Evolutionary conservation across 2,113 vertebrate genomes (phyloP).

Genomic region (Thunnus thynnus): DNA sequence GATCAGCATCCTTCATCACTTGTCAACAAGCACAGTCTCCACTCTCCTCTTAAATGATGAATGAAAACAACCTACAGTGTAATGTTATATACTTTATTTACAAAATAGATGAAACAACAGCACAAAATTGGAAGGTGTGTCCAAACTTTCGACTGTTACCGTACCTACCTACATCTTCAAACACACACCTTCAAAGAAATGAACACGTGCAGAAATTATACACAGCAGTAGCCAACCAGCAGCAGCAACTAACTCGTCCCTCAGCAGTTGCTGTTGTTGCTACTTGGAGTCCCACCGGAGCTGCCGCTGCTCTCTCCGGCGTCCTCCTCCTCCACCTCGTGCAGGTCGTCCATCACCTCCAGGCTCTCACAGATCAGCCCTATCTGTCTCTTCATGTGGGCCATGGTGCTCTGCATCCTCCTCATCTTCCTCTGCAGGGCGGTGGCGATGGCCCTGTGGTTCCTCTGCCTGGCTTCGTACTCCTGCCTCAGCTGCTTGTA

Average conservation of each 20-base stretch:
- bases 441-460: constrained; percentile 74
- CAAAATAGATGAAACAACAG: constrained; percentile 44
- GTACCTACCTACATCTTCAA: constrained; percentile 40
- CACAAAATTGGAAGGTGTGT: constrained; percentile 8
- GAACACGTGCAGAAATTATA: constrained; percentile 45
- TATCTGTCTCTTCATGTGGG: constrained; percentile 83
- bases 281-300: constrained; percentile 51
- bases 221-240: constrained; percentile 34
- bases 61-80: neutral
- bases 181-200: constrained; percentile 54
- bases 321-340: constrained; percentile 75
- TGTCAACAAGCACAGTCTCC: neutral
- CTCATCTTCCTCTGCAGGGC: constrained; percentile 83
- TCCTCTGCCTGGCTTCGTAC: constrained; percentile 76
- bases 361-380: constrained; percentile 83
- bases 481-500: constrained; percentile 84
- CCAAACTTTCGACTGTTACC: too few relatives aligned
- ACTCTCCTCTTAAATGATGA: neutral
- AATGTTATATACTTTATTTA: constrained; percentile 65
- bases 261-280: constrained; percentile 67
- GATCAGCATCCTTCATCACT: neutral
- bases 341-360: constrained; percentile 80
- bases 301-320: constrained; percentile 64
- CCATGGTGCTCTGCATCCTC: constrained; percentile 84
- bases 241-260: neutral